Conservation (phyloP, 2,113 vertebrate genomes). For the Strix aluco region DNA sequence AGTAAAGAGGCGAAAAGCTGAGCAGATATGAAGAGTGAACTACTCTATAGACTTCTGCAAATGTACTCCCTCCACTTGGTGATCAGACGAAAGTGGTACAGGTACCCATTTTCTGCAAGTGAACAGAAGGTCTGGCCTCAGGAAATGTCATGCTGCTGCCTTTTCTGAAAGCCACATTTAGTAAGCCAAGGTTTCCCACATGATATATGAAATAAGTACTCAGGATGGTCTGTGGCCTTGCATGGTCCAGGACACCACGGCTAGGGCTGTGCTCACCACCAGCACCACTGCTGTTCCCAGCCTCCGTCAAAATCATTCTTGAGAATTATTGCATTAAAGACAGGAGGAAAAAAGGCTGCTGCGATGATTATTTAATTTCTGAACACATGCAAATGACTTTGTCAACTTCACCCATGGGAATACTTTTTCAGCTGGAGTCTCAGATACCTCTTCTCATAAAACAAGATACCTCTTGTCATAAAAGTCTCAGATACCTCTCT, state of each 20-base stretch:
- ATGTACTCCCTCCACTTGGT: background rate
- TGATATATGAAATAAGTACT: background rate
- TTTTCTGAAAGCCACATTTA: background rate
- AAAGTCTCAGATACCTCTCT: background rate
- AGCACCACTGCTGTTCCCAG: background rate
- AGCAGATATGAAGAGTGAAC: background rate
- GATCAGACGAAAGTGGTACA: background rate
- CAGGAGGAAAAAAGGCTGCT: background rate
- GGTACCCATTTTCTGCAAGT: background rate
- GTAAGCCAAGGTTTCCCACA: background rate
- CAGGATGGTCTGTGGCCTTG: no score
- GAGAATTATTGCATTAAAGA: background rate
- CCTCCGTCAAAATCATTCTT: background rate
- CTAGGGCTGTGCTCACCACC: background rate
- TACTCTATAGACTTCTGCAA: background rate
- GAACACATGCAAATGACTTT: background rate
- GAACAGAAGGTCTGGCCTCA: background rate
- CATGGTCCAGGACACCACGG: accelerated
- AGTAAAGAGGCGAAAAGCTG: background rate
- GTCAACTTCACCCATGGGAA: accelerated
- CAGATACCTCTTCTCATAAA: background rate
- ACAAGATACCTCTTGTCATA: background rate
- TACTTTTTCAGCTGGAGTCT: background rate
- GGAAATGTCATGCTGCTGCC: background rate
- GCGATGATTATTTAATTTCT: background rate